A percentile compares a stretch with the other conserved stretches of the same genome.
Conservation (phyloP, 2,113 vertebrate genomes). For the Paramisgurnus dabryanus region DNA sequence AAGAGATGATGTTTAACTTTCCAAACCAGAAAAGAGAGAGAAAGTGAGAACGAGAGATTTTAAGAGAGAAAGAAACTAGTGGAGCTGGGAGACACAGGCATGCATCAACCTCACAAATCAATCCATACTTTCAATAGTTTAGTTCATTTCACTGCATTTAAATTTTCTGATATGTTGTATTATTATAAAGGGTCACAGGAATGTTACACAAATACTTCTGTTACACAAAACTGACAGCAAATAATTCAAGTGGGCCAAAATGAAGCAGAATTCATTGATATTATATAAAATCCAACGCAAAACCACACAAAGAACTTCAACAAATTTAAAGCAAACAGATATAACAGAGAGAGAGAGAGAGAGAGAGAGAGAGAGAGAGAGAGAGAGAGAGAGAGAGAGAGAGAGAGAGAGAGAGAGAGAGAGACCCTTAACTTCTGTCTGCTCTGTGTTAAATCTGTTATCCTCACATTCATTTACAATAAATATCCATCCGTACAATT, state of each 20-base stretch:
- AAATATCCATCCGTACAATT: not conserved
- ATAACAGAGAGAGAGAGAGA: not conserved
- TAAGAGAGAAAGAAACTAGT: not conserved
- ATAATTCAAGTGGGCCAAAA: too few species aligned
- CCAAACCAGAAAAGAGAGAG: constrained; percentile 14
- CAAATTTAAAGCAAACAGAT: too few species aligned
- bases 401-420: not conserved
- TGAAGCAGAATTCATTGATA: too few species aligned
- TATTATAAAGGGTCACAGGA: too few species aligned
- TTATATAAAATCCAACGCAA: too few species aligned
- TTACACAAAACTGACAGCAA: too few species aligned
- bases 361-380: constrained; percentile 13
- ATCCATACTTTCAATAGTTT: too few species aligned
- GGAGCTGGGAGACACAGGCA: too few species aligned
- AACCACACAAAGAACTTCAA: not conserved
- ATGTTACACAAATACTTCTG: too few species aligned
- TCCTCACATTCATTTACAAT: not conserved
- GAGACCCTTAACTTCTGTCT: not conserved
- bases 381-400: not conserved
- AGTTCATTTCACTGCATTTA: too few species aligned
- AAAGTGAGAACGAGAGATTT: not conserved
- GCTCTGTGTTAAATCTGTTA: not conserved
- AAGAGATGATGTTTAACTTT: constrained; percentile 31
- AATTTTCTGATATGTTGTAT: too few species aligned
- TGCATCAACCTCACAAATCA: too few species aligned